Conservation (phyloP, 2,113 vertebrate genomes). For the Coptodon bakossiorum region DNA sequence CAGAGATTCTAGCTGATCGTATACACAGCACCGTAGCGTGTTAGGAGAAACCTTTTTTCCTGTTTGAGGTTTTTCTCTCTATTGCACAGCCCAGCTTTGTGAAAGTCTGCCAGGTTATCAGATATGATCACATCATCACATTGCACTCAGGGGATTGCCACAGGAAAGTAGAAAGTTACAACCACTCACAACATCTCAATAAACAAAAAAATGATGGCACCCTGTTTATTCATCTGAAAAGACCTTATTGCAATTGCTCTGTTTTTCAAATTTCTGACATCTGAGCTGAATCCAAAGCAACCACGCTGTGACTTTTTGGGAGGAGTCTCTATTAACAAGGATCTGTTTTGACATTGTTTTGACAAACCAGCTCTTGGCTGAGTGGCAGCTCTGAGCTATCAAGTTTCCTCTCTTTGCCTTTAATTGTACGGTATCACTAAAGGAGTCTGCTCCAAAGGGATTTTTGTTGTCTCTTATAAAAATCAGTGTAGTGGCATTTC, state of each 20-base stretch:
- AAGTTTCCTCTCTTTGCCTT: neutral
- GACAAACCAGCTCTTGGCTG: neutral
- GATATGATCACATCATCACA: constrained; percentile 36
- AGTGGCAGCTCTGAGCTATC: neutral
- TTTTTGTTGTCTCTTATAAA: constrained; percentile 24
- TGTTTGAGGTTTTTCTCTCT: neutral
- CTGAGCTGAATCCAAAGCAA: neutral
- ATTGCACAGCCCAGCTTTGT: neutral
- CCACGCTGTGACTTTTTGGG: neutral
- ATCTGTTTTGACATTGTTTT: neutral
- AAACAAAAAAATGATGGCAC: neutral
- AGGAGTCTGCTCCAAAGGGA: neutral
- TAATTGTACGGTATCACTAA: neutral
- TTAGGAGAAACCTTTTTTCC: neutral
- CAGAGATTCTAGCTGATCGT: neutral
- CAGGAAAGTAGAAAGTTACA: neutral
- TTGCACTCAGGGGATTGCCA: constrained; percentile 26
- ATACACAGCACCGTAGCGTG: neutral
- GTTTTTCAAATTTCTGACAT: neutral
- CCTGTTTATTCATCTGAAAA: neutral
- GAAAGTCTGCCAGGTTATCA: constrained; percentile 16
- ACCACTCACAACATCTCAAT: constrained; percentile 3
- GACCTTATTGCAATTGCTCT: no score
- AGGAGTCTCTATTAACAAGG: neutral
- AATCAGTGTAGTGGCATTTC: neutral